These are phyloP conservation scores for Uloborus diversus DNA, from an alignment of 1,140 invertebrate species.

Conservation along the genomic window DNA sequence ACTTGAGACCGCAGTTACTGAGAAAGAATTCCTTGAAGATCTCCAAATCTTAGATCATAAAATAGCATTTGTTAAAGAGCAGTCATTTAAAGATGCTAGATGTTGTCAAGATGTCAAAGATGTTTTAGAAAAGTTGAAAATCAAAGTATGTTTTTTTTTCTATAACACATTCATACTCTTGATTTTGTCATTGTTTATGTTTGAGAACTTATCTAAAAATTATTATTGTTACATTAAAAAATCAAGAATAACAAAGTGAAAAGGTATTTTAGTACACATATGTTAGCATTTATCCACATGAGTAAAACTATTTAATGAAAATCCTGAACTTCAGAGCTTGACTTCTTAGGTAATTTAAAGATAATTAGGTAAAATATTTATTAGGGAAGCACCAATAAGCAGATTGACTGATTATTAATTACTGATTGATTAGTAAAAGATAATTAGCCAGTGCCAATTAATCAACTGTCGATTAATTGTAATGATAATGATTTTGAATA, in stretches of 20 bases:
- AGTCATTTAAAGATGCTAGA: conserved; percentile 93
- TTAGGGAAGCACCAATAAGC: too few species aligned
- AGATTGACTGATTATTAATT: too few species aligned
- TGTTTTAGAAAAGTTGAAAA: conserved; percentile 93
- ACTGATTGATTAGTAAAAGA: too few species aligned
- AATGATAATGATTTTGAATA: too few species aligned
- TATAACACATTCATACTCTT: neutral
- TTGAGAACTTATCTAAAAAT: neutral
- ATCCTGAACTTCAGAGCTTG: too few species aligned
- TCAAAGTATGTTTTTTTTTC: conserved; percentile 72
- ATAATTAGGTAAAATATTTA: neutral
- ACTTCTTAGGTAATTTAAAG: too few species aligned
- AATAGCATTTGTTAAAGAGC: conserved; percentile 96
- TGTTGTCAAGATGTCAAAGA: conserved; percentile 94
- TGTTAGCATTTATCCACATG: too few species aligned
- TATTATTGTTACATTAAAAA: neutral
- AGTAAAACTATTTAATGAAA: too few species aligned
- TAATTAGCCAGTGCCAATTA: too few species aligned
- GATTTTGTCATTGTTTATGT: neutral
- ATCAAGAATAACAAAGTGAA: neutral
- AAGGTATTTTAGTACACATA: neutral
- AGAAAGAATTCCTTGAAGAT: conserved; percentile 91
- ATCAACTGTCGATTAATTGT: too few species aligned
- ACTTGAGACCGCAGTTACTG: conserved; percentile 90
- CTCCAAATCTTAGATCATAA: conserved; percentile 94